phyloP scores from a whole-genome alignment of 1,140 invertebrate species.

The Papilio glaucus region DNA sequence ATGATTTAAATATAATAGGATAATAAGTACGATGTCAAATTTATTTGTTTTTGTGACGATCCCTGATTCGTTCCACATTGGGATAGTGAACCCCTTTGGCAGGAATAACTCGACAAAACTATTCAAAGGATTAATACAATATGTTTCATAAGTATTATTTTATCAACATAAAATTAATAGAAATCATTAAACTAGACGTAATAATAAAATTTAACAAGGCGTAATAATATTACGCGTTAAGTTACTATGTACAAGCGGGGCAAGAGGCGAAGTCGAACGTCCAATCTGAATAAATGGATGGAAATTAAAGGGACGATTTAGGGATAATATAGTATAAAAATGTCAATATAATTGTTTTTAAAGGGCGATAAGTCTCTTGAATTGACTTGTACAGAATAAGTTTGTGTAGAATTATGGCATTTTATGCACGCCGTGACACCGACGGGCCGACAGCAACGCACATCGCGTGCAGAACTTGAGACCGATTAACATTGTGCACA shows the following conservation, averaged over 20 bases:
- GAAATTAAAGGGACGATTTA: conserved; percentile 74
- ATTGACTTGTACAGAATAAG: conserved; percentile 53
- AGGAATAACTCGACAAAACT: conserved; percentile 38
- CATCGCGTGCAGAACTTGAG: not conserved
- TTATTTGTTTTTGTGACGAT: conserved; percentile 26
- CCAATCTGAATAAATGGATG: conserved; percentile 75
- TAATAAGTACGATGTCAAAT: conserved; percentile 19
- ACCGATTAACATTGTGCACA: not conserved
- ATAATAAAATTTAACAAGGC: conserved; percentile 78
- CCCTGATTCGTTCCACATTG: conserved; percentile 1
- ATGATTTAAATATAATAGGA: conserved; percentile 19
- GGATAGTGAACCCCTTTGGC: not conserved
- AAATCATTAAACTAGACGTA: conserved; percentile 71
- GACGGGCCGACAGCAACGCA: not conserved
- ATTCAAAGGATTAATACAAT: conserved; percentile 32
- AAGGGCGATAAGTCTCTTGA: conserved; percentile 54
- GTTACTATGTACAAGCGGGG: conserved; percentile 78
- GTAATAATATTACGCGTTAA: conserved; percentile 69
- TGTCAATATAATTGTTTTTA: conserved; percentile 53
- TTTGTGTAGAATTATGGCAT: not conserved
- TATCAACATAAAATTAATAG: conserved; percentile 44
- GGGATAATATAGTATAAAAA: conserved; percentile 47
- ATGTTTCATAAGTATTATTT: conserved; percentile 24
- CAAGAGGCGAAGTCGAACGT: conserved; percentile 75
- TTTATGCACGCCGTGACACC: not conserved